A percentile compares a stretch with the other conserved stretches of the same genome.
Conservation (phyloP, 2,888 invertebrate species). For the Chalcosyrphus nemorum region DNA sequence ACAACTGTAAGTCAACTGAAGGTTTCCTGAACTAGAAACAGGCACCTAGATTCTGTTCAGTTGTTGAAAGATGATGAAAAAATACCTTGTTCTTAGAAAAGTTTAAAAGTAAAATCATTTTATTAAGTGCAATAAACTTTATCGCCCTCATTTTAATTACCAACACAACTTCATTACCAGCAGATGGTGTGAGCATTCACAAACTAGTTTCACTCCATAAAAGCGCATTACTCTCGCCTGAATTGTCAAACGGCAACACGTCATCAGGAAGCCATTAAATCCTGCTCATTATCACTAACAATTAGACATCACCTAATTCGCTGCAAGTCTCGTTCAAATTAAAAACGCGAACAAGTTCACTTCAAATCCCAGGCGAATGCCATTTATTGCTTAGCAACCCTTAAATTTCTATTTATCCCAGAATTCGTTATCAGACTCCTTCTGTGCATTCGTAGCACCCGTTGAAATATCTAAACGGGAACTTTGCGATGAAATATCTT, state of each 20-base stretch:
- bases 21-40: too few relatives aligned
- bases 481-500: conserved; percentile 26
- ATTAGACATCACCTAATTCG: not conserved
- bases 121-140: too few relatives aligned
- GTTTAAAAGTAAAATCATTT: too few relatives aligned
- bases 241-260: not conserved
- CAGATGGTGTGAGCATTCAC: too few relatives aligned
- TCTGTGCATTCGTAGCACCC: not conserved
- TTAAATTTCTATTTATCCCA: not conserved
- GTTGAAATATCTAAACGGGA: conserved; percentile 17
- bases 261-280: not conserved
- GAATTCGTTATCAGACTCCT: not conserved
- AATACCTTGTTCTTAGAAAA: too few relatives aligned
- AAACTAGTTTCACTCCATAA: not conserved
- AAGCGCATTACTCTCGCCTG: not conserved
- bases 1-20: too few relatives aligned
- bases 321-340: not conserved
- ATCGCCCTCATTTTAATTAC: too few relatives aligned
- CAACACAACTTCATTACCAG: too few relatives aligned
- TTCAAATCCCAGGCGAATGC: not conserved
- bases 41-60: too few relatives aligned
- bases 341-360: conserved; percentile 6
- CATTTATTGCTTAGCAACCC: conserved; percentile 46
- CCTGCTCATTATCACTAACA: not conserved
- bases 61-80: too few relatives aligned